Percentiles rank a stretch among this genome's conserved stretches.
Conservation (phyloP, 2,113 vertebrate species). For the Bufo gargarizans region DNA sequence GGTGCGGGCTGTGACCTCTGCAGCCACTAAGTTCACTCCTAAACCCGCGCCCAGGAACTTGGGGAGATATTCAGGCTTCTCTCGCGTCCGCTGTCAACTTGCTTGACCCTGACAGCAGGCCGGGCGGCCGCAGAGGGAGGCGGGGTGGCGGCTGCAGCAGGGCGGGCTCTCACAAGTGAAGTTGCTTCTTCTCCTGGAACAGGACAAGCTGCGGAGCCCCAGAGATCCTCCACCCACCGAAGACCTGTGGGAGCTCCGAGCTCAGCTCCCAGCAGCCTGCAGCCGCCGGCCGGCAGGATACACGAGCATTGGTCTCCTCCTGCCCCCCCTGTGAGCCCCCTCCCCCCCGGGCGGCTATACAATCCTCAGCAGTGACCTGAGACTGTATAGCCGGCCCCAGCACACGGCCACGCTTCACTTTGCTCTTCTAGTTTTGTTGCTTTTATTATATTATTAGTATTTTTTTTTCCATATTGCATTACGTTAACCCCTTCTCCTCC, state of each 20-base stretch:
- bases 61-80: background rate
- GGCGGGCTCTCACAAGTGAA: slow-evolving; percentile 10
- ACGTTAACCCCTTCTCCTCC: background rate
- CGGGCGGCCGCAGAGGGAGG: background rate
- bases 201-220: background rate
- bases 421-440: background rate
- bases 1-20: background rate
- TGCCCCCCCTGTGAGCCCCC: slow-evolving; percentile 32
- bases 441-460: background rate
- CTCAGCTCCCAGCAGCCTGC: background rate
- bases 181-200: background rate
- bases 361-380: slow-evolving; percentile 98
- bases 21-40: no score
- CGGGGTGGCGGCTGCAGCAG: background rate
- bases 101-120: slow-evolving; percentile 3
- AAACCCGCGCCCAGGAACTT: background rate
- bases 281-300: background rate
- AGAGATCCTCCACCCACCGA: slow-evolving; percentile 57
- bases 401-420: slow-evolving; percentile 24
- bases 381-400: slow-evolving; percentile 79
- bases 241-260: slow-evolving; percentile 41
- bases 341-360: slow-evolving; percentile 77
- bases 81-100: slow-evolving; percentile 22
- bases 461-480: background rate
- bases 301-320: slow-evolving; percentile 26